Evolutionary conservation across 2,888 invertebrate species (phyloP).

Genomic region (Agrochola lychnidis): DNA sequence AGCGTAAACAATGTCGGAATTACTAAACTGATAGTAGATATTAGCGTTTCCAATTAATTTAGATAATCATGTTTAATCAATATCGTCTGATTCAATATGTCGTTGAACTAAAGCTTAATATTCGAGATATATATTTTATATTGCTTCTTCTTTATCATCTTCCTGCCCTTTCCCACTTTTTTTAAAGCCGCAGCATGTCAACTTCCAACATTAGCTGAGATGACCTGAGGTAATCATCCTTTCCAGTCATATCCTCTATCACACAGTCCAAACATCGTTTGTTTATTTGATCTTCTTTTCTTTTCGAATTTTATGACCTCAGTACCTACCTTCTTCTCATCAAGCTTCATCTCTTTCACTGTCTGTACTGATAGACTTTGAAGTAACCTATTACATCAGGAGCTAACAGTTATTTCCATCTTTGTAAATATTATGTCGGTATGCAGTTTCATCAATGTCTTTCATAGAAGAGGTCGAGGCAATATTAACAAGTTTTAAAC

Average conservation of each 20-base stretch:
- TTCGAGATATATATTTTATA: not conserved
- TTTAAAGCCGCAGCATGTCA: not conserved
- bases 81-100: not conserved
- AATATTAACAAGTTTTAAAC: constrained; percentile 9
- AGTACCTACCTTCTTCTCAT: not conserved
- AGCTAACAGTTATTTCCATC: not conserved
- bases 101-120: constrained; percentile 12
- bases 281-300: too few species aligned
- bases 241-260: not conserved
- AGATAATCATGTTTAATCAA: constrained; percentile 14
- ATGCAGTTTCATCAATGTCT: constrained; percentile 16
- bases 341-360: not conserved
- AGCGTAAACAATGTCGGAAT: constrained; percentile 12
- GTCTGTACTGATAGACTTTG: not conserved
- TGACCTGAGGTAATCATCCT: too few species aligned
- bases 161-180: not conserved
- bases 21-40: constrained; percentile 16
- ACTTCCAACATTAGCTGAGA: not conserved
- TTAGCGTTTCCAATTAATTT: constrained; percentile 27
- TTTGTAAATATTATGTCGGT: constrained; percentile 9
- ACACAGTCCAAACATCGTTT: not conserved
- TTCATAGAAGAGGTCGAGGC: constrained; percentile 11
- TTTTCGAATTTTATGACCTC: not conserved
- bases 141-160: not conserved
- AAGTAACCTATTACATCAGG: not conserved